These are phyloP conservation scores for Nylanderia fulva DNA, from an alignment of 1,140 invertebrate genomes.

Conservation along the genomic window DNA sequence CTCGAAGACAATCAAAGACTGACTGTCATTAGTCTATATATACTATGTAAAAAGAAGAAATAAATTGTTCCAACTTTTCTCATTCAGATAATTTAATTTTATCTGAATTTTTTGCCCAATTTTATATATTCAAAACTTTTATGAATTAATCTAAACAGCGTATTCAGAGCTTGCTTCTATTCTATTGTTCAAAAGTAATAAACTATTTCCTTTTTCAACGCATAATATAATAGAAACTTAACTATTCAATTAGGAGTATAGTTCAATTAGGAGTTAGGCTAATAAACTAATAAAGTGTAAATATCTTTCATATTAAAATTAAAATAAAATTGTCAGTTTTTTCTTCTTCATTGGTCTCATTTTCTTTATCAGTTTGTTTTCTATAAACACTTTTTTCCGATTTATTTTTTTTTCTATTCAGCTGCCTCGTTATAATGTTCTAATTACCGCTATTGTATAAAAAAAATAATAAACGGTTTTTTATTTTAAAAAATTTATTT, in stretches of 20 bases:
- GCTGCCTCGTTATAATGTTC: background rate
- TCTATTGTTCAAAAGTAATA: background rate
- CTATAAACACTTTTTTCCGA: background rate
- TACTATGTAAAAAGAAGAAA: background rate
- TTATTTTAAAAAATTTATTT: no score
- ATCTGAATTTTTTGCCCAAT: background rate
- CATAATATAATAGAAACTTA: background rate
- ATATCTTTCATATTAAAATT: background rate
- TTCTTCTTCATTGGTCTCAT: background rate
- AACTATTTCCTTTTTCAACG: background rate
- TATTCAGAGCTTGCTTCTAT: background rate
- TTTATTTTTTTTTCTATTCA: background rate
- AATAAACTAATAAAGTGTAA: background rate
- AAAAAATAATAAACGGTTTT: background rate
- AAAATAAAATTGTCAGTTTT: background rate
- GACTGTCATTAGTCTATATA: no score
- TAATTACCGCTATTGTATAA: background rate
- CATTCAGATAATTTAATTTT: slow-evolving; percentile 7
- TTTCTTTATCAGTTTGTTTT: background rate
- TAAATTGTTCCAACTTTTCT: background rate
- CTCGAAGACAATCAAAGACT: slow-evolving; percentile 9
- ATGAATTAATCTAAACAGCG: background rate
- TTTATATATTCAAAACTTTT: background rate
- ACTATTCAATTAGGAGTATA: background rate
- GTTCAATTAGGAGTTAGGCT: background rate